phyloP scores from a whole-genome alignment of 2,888 invertebrate genomes.

The Ochropleura leucogaster region DNA sequence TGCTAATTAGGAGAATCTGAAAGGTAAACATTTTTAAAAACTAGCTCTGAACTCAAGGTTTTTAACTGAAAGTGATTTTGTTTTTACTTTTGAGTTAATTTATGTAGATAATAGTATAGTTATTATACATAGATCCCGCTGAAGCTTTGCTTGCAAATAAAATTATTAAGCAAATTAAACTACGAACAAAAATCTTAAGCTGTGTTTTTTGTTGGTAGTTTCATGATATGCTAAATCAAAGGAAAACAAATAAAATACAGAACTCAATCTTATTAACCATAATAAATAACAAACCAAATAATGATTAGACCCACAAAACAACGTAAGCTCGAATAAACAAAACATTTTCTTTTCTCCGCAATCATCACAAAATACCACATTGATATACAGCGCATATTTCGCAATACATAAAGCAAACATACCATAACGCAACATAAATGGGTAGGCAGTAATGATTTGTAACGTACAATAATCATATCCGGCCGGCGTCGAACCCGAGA shows the following conservation, averaged over 20 bases:
- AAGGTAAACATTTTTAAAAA: constrained; percentile 40
- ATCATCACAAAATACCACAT: constrained; percentile 48
- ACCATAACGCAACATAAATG: constrained; percentile 61
- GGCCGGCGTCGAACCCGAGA: constrained; percentile 58
- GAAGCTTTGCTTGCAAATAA: not conserved
- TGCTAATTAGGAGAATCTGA: constrained; percentile 44
- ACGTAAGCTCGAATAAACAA: constrained; percentile 15
- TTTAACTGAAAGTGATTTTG: not conserved
- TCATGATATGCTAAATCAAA: not conserved
- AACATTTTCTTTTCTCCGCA: constrained; percentile 30
- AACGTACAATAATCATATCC: constrained; percentile 67
- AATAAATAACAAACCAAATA: constrained; percentile 1
- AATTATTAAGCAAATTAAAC: no score
- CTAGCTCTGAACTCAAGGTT: constrained; percentile 10
- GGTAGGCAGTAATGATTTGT: constrained; percentile 63
- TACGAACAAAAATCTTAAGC: no score
- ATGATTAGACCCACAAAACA: constrained; percentile 6
- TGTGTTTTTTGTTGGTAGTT: not conserved
- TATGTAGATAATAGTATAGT: not conserved
- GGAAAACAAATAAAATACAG: not conserved
- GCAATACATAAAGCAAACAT: constrained; percentile 61
- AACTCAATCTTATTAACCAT: not conserved
- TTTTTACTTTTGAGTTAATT: not conserved
- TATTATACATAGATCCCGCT: not conserved
- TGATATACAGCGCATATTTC: constrained; percentile 59